These are phyloP conservation scores for Auanema freiburgensis DNA, from an alignment of 2,888 invertebrate species.

Conservation along the genomic window DNA sequence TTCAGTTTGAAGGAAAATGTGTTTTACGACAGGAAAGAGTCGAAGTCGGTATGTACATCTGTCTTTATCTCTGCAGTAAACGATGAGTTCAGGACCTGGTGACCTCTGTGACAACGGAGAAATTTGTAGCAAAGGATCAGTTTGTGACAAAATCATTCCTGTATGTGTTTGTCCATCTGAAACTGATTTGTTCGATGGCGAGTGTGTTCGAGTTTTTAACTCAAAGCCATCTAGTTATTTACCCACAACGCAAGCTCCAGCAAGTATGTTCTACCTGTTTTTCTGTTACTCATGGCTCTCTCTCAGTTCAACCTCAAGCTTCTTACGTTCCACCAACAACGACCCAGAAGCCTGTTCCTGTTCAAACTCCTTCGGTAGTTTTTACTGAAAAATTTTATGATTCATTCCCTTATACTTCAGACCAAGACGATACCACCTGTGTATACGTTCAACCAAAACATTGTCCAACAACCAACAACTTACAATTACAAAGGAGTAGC, in stretches of 20 bases:
- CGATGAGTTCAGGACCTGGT: constrained; percentile 40
- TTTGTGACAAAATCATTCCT: constrained; percentile 58
- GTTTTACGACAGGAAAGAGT: constrained; percentile 41
- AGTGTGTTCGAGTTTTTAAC: constrained; percentile 37
- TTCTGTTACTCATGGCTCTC: background rate
- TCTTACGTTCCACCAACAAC: background rate
- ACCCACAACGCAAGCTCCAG: too few relatives aligned
- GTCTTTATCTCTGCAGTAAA: background rate
- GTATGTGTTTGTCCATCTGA: constrained; percentile 61
- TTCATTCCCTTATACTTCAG: too few relatives aligned
- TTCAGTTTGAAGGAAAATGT: constrained; percentile 59
- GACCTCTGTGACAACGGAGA: constrained; percentile 60
- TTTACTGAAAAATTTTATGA: too few relatives aligned
- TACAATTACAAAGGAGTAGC: constrained; percentile 2
- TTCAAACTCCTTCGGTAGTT: too few relatives aligned
- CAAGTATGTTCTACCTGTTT: too few relatives aligned
- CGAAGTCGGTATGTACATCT: constrained; percentile 46
- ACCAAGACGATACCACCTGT: too few relatives aligned
- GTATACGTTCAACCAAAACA: too few relatives aligned
- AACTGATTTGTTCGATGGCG: constrained; percentile 54
- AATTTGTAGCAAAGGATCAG: constrained; percentile 53
- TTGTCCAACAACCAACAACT: background rate
- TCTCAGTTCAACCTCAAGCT: constrained; percentile 5
- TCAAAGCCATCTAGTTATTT: too few relatives aligned
- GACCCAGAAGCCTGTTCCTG: background rate